Base-by-base conservation (phyloP, 2,797 vertebrate species). In the Hemibagrus guttatus region DNA sequence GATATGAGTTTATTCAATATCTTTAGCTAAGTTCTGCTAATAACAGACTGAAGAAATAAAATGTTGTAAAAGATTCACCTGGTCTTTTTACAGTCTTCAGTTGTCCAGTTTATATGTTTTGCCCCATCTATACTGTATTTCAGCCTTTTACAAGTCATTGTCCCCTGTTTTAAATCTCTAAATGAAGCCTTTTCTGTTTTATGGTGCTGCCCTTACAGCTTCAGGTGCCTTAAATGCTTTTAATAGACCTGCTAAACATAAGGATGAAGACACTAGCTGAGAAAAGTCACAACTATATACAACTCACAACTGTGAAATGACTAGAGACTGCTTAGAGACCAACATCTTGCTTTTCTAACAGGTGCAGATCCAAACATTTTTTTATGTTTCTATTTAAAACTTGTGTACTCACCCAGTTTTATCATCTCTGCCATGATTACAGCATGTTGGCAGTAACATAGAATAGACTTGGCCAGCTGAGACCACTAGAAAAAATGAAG, bases 311-410 rank as follows among this genome's bases (percentile, higher is more conserved):
- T 81, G 42, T 64, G 19, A 86, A 86, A 78, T 74, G 85, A 1
- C 46, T 56, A 86, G n/a, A 59, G 39, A 61, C 54, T 14, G 11
- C 23, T 49, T 49, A 78, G 46, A 56, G 52, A 11, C 75, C 76
- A 68, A 19, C 46, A 54, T 49, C 21, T 49, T 82, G 69, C 69
- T 31, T 86, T 82, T 69, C 85, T 52, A 82, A 52, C 26, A 4
- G 58, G 58, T 64, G 81, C 28, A 61, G 23, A 64, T 21, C 63
- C 84, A 52, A 35, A 17, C 61, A 26, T 81, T 64, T 79, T 81
- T 63, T 82, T 19, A 86, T 75, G 69, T 28, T 75, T 64, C 81
- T 35, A 86, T 75, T 74, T 86, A 74, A 81, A 82, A 75, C 80
- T 52, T 69, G 54, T 69, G 52, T 56, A 69, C 64, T 80, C 49